Percentiles rank a stretch among this genome's conserved stretches.
Conservation (phyloP, 2,113 vertebrate species). For the Triplophysa rosa region DNA sequence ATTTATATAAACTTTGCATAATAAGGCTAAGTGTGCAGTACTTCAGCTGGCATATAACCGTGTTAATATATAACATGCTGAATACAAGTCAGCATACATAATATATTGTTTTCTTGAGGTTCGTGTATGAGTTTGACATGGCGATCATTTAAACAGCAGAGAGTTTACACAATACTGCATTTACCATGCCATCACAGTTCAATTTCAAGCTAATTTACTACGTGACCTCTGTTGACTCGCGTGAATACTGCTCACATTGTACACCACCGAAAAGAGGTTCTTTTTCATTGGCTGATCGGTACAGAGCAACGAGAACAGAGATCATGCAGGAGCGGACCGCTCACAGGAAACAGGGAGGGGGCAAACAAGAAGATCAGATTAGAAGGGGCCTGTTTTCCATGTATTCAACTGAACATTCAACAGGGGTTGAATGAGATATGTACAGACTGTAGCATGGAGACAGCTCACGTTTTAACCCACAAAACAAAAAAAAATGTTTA, state of each 20-base stretch:
- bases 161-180: conserved; percentile 25
- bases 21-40: background rate
- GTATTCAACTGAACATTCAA: background rate
- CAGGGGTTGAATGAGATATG: background rate
- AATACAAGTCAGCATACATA: too few species aligned
- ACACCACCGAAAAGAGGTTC: background rate
- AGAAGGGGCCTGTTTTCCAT: background rate
- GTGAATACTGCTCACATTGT: conserved; percentile 37
- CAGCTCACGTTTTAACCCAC: too few species aligned
- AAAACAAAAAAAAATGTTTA: too few species aligned
- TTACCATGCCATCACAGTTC: conserved; percentile 32
- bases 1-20: too few species aligned
- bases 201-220: conserved; percentile 38
- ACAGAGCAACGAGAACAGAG: background rate
- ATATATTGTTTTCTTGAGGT: background rate
- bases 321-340: background rate
- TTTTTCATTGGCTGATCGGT: background rate
- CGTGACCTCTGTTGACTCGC: conserved; percentile 11
- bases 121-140: conserved; percentile 6
- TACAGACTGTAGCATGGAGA: background rate
- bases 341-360: conserved; percentile 6
- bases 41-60: background rate
- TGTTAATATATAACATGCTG: too few species aligned
- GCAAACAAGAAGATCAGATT: conserved; percentile 1
- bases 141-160: background rate